These are phyloP conservation scores for Drosophila jambulina DNA, from an alignment of 1,140 invertebrate species.

Conservation along the genomic window DNA sequence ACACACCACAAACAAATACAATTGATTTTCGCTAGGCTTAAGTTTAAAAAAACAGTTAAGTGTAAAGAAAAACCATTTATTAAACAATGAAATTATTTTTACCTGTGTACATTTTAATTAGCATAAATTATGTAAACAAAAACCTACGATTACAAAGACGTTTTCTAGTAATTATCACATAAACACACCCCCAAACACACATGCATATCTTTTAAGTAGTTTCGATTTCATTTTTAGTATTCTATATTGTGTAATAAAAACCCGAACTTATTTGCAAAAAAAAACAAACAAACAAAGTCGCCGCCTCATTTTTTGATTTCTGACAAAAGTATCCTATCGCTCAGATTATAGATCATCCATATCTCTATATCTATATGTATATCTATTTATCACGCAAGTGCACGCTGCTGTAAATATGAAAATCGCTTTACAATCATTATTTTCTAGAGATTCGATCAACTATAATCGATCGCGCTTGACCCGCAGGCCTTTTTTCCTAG, in stretches of 20 bases:
- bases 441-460: slow-evolving; percentile 54
- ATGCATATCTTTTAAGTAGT: slow-evolving; percentile 74
- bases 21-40: slow-evolving; percentile 76
- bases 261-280: slow-evolving; percentile 64
- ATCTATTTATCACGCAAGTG: slow-evolving; percentile 46
- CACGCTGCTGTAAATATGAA: slow-evolving; percentile 62
- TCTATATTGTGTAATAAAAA: slow-evolving; percentile 80
- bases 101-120: slow-evolving; percentile 81
- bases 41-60: slow-evolving; percentile 56
- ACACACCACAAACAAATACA: slow-evolving; percentile 39
- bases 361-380: slow-evolving; percentile 29
- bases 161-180: slow-evolving; percentile 76
- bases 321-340: slow-evolving; percentile 36
- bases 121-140: slow-evolving; percentile 77
- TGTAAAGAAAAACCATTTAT: slow-evolving; percentile 64
- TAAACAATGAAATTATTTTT: slow-evolving; percentile 82
- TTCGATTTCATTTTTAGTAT: slow-evolving; percentile 80
- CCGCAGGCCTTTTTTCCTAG: slow-evolving; percentile 62
- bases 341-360: slow-evolving; percentile 50
- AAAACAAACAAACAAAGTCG: not conserved
- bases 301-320: slow-evolving; percentile 19
- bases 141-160: slow-evolving; percentile 78
- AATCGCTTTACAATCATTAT: slow-evolving; percentile 70
- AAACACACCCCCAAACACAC: slow-evolving; percentile 37
- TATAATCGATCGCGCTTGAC: slow-evolving; percentile 35